Conservation (phyloP, 2,888 invertebrate genomes). For the Dynastes maya region DNA sequence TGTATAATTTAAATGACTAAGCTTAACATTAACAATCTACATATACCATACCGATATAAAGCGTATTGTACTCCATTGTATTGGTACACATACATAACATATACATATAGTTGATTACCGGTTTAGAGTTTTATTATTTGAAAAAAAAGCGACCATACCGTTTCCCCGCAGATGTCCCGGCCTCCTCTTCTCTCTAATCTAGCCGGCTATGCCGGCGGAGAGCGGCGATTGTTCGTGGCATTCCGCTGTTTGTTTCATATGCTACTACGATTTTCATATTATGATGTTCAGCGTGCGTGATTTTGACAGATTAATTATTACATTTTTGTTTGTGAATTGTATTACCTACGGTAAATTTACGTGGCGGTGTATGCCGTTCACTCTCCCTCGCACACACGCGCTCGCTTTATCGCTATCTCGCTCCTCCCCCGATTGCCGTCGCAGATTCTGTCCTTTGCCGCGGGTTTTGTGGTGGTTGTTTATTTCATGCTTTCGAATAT, state of each 20-base stretch:
- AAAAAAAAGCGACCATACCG: slow-evolving; percentile 21
- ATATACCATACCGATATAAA: neutral
- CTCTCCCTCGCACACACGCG: slow-evolving; percentile 38
- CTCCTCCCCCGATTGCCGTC: neutral
- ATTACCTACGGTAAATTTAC: slow-evolving; percentile 58
- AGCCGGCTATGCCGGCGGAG: too few relatives aligned
- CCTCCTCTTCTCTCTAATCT: neutral
- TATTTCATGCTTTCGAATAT: slow-evolving; percentile 31
- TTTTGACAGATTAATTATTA: slow-evolving; percentile 70
- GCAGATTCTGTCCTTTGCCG: neutral
- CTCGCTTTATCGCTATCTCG: neutral
- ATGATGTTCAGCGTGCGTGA: slow-evolving; percentile 67
- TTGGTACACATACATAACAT: neutral
- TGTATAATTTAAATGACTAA: too few relatives aligned
- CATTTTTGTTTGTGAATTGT: slow-evolving; percentile 60
- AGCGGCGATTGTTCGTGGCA: slow-evolving; percentile 62
- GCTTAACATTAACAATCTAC: too few relatives aligned
- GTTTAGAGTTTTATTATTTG: slow-evolving; percentile 42
- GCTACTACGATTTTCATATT: slow-evolving; percentile 64
- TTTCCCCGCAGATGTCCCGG: neutral
- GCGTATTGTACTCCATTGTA: slow-evolving; percentile 25
- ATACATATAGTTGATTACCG: slow-evolving; percentile 36
- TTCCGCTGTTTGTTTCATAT: slow-evolving; percentile 62
- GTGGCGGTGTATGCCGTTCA: slow-evolving; percentile 48
- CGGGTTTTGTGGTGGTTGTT: neutral